Conservation (phyloP, 1,140 invertebrate genomes). For the Pteromalus puparum region DNA sequence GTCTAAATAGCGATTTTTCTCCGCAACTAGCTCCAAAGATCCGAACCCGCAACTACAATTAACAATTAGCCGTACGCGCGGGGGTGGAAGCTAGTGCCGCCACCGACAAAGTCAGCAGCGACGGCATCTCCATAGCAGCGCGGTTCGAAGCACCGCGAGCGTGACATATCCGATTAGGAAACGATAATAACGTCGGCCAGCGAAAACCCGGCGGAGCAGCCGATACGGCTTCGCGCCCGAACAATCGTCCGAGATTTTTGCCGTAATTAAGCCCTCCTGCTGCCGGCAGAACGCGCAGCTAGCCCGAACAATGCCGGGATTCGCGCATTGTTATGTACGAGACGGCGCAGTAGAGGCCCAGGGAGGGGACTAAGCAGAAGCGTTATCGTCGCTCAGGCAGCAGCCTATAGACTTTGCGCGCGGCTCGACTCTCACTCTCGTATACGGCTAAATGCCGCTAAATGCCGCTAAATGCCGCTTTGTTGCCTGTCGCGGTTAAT, state of each 20-base stretch:
- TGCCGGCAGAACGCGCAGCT: constrained; percentile 28
- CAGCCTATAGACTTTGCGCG: constrained; percentile 4
- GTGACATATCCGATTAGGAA: constrained; percentile 30
- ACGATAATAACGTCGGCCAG: constrained; percentile 17
- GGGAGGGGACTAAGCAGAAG: not conserved
- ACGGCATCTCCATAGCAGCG: not conserved
- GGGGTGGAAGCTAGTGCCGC: no score
- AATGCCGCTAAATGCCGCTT: constrained; percentile 70
- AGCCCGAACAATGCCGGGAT: constrained; percentile 69
- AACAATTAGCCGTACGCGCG: not conserved
- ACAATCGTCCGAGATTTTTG: constrained; percentile 66
- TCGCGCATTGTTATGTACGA: constrained; percentile 67
- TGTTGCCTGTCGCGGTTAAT: constrained; percentile 70
- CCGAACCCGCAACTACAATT: not conserved
- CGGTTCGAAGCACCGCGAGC: not conserved
- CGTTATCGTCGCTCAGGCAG: constrained; percentile 66
- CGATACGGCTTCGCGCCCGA: constrained; percentile 60
- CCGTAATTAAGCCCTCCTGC: constrained; percentile 63
- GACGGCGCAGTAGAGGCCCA: not conserved
- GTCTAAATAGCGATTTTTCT: not conserved
- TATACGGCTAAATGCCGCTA: constrained; percentile 66
- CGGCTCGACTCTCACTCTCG: constrained; percentile 1
- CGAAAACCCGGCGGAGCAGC: constrained; percentile 2
- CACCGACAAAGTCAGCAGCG: not conserved
- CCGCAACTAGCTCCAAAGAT: not conserved